Evolutionary conservation across 2,113 vertebrate genomes (phyloP), one percentile per base, ranked within the genome.

Genomic region (Aldabrachelys gigantea): DNA sequence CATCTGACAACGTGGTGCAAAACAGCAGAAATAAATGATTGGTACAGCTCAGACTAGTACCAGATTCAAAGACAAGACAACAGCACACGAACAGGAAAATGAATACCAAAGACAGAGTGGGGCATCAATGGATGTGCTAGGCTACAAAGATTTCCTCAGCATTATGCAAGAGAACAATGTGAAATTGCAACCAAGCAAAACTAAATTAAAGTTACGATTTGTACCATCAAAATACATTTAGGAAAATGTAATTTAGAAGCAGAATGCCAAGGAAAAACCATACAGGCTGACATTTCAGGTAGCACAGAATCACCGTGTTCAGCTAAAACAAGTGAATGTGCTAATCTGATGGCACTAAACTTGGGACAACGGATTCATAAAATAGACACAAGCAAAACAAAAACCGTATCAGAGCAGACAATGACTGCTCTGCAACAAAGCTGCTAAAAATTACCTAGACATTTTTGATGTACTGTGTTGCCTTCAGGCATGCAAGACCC

Each of bases 1-100:
- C 97, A 93, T 94, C 92, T 95, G 94, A 93, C 86, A 92, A 94
- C 84, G 52, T 41, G 80, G 57, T 1, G 85, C 0, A 29, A 47
- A 82, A 29, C 65, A 79, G 72, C 81, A 79, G 92, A n/a, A 38
- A 47, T 78, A 10, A 2, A 21, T 10, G 84, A 41, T 53, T 62
- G 81, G 82, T 41, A 93, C 38, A 0, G 5, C n/a, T 72, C n/a
- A 72, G 19, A n/a, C 3, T 82, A 62, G 8, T 72, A 90, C n/a
- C 14, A 0, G 69, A 94, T 85, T 87, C 0, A 19, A 75, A 44
- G 53, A 11, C 7, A 21, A 17, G 47, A 75, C 85, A 47, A 25
- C n/a, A 0, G 0, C 52, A 17, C 21, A 35, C 62, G 19, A 9
- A 35, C 5, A 4, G 87, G 54, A 21, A 89, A n/a, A 0, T 0